Base-by-base conservation (phyloP, 2,797 vertebrate species). In the Rhodeus uyekii region DNA sequence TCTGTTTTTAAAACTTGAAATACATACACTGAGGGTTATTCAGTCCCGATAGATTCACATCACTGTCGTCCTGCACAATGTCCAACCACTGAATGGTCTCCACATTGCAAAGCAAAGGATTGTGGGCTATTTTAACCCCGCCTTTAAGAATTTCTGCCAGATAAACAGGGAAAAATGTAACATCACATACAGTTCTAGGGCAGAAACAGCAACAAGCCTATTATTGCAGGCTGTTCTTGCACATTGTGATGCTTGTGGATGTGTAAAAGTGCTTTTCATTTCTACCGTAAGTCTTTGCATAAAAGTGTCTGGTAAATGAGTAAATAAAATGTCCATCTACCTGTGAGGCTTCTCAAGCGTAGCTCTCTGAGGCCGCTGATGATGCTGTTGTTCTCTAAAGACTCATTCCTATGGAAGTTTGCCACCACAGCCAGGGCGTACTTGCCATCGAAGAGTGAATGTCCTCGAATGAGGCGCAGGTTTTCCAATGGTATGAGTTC, bases 401-500 rank as follows among this genome's bases (percentile, higher is more conserved):
- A 89, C 2, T 5, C 3, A 86, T 88, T 90, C 55, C 9, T 86
- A 50, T 93, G 88, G 19, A 95, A 96, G 92, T 99, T 99, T 63
- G 95, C 95, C 61, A 97, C 84, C 81, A 99, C 93, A 2, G 95
- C 89, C 73, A 99, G 89, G 16, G 97, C 95, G 0, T 90, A 96
- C 1, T 89, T 90, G 81, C 91, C 91, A 13, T 96, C 94, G 2
- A 95, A 96, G 2, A 98, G 93, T 83, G 90, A 90, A 22, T 98
- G 97, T 8, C 98, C 98, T 39, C 98, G 90, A 90, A 99, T 97
- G 87, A 98, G 95, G 87, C 92, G 94, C 76, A 99, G 94, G 48
- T 96, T 97, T 76, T 92, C 91, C 81, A 99, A 71, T 0, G 96
- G 96, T 83, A 99, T 92, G 63, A 69, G 91, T 10, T 92, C 86